Evolutionary conservation across 2,888 invertebrate species (phyloP).

Genomic region (Branchipolynoe longqiensis): DNA sequence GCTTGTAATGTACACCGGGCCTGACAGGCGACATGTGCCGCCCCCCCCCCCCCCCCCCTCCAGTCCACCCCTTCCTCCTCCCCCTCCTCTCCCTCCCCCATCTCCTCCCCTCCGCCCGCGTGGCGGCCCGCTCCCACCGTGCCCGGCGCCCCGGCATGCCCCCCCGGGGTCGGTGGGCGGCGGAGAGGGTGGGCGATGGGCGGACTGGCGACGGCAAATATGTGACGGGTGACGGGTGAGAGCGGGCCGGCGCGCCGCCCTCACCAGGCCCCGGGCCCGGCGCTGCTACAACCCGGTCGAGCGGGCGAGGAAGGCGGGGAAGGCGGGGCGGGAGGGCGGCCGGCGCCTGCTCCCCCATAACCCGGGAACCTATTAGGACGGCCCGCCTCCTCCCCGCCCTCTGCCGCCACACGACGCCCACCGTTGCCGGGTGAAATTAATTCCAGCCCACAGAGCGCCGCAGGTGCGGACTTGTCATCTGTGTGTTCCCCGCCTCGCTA

Average conservation of each 20-base stretch:
- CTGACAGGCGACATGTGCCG: slow-evolving; percentile 35
- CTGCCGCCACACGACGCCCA: background rate
- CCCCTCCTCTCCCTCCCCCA: background rate
- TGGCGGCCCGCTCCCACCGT: too few species aligned
- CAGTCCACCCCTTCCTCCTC: background rate
- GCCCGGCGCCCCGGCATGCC: too few species aligned
- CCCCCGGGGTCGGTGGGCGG: too few species aligned
- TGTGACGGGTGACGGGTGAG: background rate
- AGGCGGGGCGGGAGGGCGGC: background rate
- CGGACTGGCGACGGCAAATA: background rate
- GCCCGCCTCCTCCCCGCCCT: background rate
- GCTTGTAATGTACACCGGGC: background rate
- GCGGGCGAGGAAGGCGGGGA: background rate
- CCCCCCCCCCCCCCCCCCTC: background rate
- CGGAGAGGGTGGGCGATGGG: too few species aligned
- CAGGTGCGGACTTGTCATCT: slow-evolving; percentile 37
- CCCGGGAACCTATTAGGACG: slow-evolving; percentile 38
- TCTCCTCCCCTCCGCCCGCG: too few species aligned
- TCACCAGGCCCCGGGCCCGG: background rate
- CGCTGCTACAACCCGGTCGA: too few species aligned
- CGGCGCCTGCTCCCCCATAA: slow-evolving; percentile 2
- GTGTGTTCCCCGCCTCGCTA: background rate
- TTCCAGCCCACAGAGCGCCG: background rate
- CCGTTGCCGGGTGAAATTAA: slow-evolving; percentile 2
- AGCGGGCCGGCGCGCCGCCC: background rate